These are phyloP conservation scores for Aplodontia rufa DNA, from an alignment of 2,113 vertebrate genomes.

Conservation along the genomic window DNA sequence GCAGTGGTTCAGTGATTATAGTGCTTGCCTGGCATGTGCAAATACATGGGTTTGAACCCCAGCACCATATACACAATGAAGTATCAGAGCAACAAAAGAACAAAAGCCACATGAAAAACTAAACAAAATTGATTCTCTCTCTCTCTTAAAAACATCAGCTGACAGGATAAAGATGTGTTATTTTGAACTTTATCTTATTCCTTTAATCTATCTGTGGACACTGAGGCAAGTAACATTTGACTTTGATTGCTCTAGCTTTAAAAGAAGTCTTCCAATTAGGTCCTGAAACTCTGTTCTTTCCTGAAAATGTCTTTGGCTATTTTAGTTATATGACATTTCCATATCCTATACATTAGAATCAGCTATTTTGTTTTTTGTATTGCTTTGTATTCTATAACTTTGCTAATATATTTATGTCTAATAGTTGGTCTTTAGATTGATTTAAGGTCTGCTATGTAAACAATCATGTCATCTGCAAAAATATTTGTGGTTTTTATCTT, in stretches of 20 bases:
- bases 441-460: not conserved
- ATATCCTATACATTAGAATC: not conserved
- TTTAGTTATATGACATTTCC: not conserved
- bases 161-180: not conserved
- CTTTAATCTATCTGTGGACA: not conserved
- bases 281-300: not conserved
- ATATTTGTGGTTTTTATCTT: not conserved
- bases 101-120: too few species aligned
- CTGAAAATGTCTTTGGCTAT: not conserved
- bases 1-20: too few species aligned
- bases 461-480: not conserved
- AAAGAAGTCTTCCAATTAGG: not conserved
- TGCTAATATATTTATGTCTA: not conserved
- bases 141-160: not conserved
- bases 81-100: too few species aligned
- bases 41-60: too few species aligned
- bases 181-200: not conserved
- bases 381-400: not conserved
- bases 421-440: not conserved
- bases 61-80: too few species aligned
- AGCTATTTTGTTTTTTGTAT: not conserved
- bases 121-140: too few species aligned
- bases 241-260: not conserved
- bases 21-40: too few species aligned
- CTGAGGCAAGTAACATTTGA: not conserved